A percentile compares a stretch with the other conserved stretches of the same genome.
Conservation (phyloP, 2,888 invertebrate genomes). For the Boloria euphrosyne region DNA sequence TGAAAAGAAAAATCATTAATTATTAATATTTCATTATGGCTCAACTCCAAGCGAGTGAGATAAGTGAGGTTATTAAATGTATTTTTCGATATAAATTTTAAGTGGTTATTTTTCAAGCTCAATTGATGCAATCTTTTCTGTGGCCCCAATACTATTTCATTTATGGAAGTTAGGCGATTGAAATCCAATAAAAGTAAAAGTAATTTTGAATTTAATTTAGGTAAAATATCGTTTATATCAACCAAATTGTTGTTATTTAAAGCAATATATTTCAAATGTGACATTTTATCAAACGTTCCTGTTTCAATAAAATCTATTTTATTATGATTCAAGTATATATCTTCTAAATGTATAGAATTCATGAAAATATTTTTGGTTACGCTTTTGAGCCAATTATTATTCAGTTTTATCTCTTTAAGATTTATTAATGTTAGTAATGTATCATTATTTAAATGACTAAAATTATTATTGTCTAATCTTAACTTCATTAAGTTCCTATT, state of each 20-base stretch:
- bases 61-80: slow-evolving; percentile 89
- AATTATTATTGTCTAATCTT: slow-evolving; percentile 93
- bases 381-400: slow-evolving; percentile 90
- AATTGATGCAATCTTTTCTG: slow-evolving; percentile 92
- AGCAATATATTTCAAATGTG: slow-evolving; percentile 91
- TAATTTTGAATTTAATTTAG: slow-evolving; percentile 86
- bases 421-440: slow-evolving; percentile 88
- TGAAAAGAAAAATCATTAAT: slow-evolving; percentile 92
- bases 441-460: slow-evolving; percentile 89
- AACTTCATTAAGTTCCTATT: slow-evolving; percentile 89
- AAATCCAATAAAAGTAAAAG: slow-evolving; percentile 90
- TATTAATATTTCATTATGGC: slow-evolving; percentile 89
- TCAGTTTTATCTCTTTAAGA: slow-evolving; percentile 89
- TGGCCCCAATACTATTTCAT: slow-evolving; percentile 87
- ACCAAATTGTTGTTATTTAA: slow-evolving; percentile 90
- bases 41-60: slow-evolving; percentile 89
- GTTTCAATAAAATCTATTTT: slow-evolving; percentile 90
- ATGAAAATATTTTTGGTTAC: slow-evolving; percentile 90
- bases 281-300: slow-evolving; percentile 88
- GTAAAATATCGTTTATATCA: slow-evolving; percentile 89
- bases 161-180: slow-evolving; percentile 87
- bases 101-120: slow-evolving; percentile 90
- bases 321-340: slow-evolving; percentile 94
- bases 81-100: slow-evolving; percentile 86
- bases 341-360: slow-evolving; percentile 87